Evolutionary conservation across 2,113 vertebrate genomes (phyloP).

Genomic region (Pituophis catenifer): DNA sequence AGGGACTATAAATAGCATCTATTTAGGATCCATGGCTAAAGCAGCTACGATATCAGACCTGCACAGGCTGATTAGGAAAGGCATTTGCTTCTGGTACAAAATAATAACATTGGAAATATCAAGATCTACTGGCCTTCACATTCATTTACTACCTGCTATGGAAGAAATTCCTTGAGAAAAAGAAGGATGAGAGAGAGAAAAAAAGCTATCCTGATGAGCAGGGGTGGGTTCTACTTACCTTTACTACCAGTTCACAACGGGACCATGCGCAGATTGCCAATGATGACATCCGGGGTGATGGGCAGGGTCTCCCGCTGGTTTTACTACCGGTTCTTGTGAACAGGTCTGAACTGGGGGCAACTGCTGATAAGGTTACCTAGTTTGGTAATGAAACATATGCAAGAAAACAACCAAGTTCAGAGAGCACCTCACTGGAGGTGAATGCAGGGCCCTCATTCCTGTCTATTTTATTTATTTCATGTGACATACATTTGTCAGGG

Average conservation of each 20-base stretch:
- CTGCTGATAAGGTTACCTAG: not conserved
- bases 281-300: no score
- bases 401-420: not conserved
- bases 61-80: constrained; percentile 20
- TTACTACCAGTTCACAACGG: no score
- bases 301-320: no score
- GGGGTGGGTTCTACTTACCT: no score
- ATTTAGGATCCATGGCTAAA: constrained; percentile 8
- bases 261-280: no score
- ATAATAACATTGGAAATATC: not conserved
- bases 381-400: not conserved
- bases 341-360: no score
- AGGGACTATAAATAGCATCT: not conserved
- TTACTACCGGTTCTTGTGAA: no score
- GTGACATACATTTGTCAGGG: not conserved
- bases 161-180: constrained; percentile 4
- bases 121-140: not conserved
- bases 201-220: not conserved
- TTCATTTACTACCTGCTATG: not conserved
- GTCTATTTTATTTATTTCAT: not conserved
- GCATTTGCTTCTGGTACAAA: constrained; percentile 39
- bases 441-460: not conserved
- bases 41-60: constrained; percentile 11
- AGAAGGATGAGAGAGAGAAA: not conserved
- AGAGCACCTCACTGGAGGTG: not conserved